A percentile compares a stretch with the other conserved stretches of the same genome.
Conservation (phyloP, 2,113 vertebrate species). For the Myiozetetes cayanensis region DNA sequence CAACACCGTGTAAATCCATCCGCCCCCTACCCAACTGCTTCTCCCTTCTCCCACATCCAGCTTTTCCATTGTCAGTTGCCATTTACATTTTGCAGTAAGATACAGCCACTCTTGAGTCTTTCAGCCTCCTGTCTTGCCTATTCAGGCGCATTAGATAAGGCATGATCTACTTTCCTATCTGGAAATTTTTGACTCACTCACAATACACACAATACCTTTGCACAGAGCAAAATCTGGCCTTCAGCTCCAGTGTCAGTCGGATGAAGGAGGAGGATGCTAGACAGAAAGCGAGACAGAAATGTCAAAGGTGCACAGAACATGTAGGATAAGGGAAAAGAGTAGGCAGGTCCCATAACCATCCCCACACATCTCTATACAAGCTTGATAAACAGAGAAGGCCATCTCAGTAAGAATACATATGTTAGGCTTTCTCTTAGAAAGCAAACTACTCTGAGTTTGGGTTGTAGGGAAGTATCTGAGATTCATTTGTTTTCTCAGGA, state of each 20-base stretch:
- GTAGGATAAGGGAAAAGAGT: not conserved
- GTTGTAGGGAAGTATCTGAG: not conserved
- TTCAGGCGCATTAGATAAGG: not conserved
- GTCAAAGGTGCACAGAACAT: not conserved
- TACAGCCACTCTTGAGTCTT: not conserved
- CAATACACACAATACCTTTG: constrained; percentile 76
- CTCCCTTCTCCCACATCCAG: not conserved
- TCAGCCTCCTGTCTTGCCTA: not conserved
- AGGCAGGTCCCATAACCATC: not conserved
- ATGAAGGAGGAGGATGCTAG: constrained; percentile 91
- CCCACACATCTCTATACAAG: not conserved
- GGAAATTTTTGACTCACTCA: not conserved
- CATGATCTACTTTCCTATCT: not conserved
- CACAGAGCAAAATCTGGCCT: constrained; percentile 83
- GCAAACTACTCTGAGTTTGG: not conserved
- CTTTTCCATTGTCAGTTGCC: not conserved
- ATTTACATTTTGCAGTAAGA: not conserved
- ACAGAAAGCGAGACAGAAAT: constrained; percentile 1
- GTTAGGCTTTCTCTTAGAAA: not conserved
- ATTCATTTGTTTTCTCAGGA: not conserved
- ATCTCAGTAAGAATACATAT: not conserved
- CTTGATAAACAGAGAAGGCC: not conserved
- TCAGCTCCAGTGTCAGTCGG: constrained; percentile 84
- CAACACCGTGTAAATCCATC: not conserved
- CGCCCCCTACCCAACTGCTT: not conserved